Percentiles rank a stretch among this genome's conserved stretches.
Evolutionary conservation across 92 coral and sea anemone genomes (phyloP).

Genomic region (Palythoa grandiflora): DNA sequence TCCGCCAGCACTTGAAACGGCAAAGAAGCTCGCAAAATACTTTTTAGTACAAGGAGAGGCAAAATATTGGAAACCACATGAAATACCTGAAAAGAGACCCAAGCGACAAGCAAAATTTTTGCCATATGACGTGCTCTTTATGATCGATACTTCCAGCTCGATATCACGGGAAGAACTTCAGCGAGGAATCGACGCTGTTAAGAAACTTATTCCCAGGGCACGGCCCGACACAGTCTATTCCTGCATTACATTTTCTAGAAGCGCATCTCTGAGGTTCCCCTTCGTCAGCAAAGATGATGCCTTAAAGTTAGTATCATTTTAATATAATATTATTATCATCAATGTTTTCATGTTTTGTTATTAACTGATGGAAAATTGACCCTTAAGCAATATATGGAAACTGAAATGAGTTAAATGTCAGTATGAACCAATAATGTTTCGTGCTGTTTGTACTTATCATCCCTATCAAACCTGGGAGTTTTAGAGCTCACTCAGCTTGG

Average conservation of each 20-base stretch:
- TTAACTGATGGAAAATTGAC: no score
- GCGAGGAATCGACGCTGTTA: conserved; percentile 66
- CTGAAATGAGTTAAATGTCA: no score
- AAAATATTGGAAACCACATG: not conserved
- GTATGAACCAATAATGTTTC: no score
- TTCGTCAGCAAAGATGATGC: conserved; percentile 60
- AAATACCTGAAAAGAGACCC: not conserved
- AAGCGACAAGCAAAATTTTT: conserved; percentile 5
- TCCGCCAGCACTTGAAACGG: conserved; percentile 54
- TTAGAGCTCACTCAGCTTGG: no score
- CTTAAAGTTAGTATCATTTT: conserved; percentile 15
- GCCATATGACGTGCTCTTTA: conserved; percentile 71
- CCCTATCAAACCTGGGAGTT: no score
- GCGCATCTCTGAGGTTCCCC: conserved; percentile 58
- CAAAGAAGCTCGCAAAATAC: conserved; percentile 62
- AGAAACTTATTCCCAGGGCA: conserved; percentile 57
- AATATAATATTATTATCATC: no score
- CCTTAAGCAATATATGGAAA: no score
- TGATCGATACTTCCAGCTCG: conserved; percentile 79
- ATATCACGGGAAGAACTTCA: conserved; percentile 64
- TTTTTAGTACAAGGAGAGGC: conserved; percentile 44
- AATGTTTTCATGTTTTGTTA: no score
- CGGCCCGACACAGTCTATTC: conserved; percentile 66
- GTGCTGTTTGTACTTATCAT: no score
- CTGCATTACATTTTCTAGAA: conserved; percentile 54